A percentile compares a stretch with the other conserved stretches of the same genome.
phyloP scores from a whole-genome alignment of 2,888 invertebrate species.

The Cosmopolites sordidus region DNA sequence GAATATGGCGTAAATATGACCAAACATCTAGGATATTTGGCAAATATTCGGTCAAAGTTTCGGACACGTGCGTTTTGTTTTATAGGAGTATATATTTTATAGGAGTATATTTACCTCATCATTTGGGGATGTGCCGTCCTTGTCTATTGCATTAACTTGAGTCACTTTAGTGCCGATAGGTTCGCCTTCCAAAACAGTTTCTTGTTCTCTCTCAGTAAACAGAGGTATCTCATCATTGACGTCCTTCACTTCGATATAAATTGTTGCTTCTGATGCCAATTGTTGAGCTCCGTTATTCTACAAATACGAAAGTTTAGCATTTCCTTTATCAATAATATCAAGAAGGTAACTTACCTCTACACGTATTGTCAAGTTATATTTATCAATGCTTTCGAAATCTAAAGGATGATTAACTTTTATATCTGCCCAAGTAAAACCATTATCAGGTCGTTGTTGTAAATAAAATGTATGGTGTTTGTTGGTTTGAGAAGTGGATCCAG shows the following conservation, averaged over 20 bases:
- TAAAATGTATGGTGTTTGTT: constrained; percentile 95
- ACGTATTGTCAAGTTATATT: constrained; percentile 91
- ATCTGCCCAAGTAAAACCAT: constrained; percentile 92
- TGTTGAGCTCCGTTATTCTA: constrained; percentile 95
- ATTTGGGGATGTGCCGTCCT: constrained; percentile 91
- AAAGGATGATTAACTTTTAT: constrained; percentile 94
- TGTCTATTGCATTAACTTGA: constrained; percentile 93
- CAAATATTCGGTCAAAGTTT: too few species aligned
- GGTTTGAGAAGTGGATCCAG: constrained; percentile 92
- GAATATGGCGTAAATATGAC: too few species aligned
- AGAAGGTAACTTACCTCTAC: constrained; percentile 71
- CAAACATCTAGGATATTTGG: too few species aligned
- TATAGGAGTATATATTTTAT: too few species aligned
- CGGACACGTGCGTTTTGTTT: too few species aligned
- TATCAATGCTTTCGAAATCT: constrained; percentile 92
- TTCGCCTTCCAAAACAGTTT: constrained; percentile 92
- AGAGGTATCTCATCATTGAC: constrained; percentile 96
- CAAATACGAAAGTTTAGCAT: constrained; percentile 29
- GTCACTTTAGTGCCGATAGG: constrained; percentile 93
- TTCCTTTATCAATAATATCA: neutral
- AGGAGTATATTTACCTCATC: constrained; percentile 78
- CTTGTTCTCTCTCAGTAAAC: constrained; percentile 92
- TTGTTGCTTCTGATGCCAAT: constrained; percentile 89
- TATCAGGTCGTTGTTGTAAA: constrained; percentile 88
- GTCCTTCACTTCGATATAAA: constrained; percentile 89